Percentiles rank a stretch among this genome's conserved stretches.
Evolutionary conservation across 1,140 invertebrate genomes (phyloP).

Genomic region (Musca domestica): DNA sequence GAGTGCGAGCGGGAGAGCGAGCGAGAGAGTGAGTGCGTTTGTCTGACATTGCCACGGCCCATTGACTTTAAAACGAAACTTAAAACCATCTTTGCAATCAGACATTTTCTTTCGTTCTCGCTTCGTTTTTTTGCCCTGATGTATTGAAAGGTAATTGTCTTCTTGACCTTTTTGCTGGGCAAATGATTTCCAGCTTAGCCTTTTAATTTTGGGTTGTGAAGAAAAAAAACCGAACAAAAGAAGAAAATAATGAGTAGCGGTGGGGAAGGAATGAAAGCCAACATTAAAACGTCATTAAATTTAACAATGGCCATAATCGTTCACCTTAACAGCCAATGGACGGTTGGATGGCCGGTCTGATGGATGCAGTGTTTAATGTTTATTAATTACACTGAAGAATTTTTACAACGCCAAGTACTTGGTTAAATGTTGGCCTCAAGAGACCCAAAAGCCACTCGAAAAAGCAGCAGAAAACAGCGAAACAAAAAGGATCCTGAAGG

Average conservation of each 20-base stretch:
- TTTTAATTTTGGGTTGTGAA: neutral
- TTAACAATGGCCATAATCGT: conserved; percentile 8
- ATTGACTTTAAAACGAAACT: too few relatives aligned
- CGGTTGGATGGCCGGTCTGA: too few relatives aligned
- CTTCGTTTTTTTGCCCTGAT: neutral
- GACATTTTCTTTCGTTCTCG: too few relatives aligned
- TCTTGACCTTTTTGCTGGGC: neutral
- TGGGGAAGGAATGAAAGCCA: neutral
- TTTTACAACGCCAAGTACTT: neutral
- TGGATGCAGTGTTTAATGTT: neutral
- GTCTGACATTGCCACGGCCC: too few relatives aligned
- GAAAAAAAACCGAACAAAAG: neutral
- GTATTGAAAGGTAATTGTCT: neutral
- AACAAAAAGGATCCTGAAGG: too few relatives aligned
- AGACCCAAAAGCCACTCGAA: neutral
- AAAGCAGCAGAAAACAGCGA: neutral
- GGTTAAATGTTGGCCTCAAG: neutral
- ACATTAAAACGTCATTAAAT: conserved; percentile 15
- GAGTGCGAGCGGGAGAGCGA: neutral
- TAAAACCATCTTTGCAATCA: too few relatives aligned
- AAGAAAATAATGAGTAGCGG: neutral
- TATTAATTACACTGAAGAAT: neutral
- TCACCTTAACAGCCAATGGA: neutral
- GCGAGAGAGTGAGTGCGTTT: neutral
- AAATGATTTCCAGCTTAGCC: neutral